A percentile compares a stretch with the other conserved stretches of the same genome.
Evolutionary conservation across 2,113 vertebrate genomes (phyloP).

Genomic region (Tragelaphus imberbis): DNA sequence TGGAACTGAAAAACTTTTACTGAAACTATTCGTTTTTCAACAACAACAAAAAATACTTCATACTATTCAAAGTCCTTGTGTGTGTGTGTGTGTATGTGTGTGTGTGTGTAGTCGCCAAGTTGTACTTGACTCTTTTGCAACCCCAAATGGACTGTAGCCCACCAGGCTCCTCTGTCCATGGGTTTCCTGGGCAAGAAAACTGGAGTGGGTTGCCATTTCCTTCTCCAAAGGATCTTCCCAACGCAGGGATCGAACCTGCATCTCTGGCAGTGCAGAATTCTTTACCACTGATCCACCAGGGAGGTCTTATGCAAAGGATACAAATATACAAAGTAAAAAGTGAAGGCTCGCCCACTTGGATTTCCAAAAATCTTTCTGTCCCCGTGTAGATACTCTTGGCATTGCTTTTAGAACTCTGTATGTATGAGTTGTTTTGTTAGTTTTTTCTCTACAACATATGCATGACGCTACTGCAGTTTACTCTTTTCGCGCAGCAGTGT

Average conservation of each 20-base stretch:
- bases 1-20: background rate
- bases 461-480: too few relatives aligned
- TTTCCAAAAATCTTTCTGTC: background rate
- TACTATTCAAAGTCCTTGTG: background rate
- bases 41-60: background rate
- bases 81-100: background rate
- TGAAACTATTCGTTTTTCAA: background rate
- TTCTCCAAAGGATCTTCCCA: background rate
- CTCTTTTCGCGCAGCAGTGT: background rate
- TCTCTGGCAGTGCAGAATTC: background rate
- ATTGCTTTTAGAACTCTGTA: background rate
- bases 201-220: background rate
- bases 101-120: background rate
- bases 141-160: background rate
- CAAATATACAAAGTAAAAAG: background rate
- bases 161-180: background rate
- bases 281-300: background rate
- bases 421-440: background rate
- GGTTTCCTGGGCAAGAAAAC: background rate
- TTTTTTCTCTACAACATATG: background rate
- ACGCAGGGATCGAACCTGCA: background rate
- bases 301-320: background rate
- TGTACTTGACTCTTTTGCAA: background rate
- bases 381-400: background rate
- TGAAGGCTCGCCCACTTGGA: background rate